Conservation (phyloP, 2,113 vertebrate species). For the Cyanoramphus novaezelandiae region DNA sequence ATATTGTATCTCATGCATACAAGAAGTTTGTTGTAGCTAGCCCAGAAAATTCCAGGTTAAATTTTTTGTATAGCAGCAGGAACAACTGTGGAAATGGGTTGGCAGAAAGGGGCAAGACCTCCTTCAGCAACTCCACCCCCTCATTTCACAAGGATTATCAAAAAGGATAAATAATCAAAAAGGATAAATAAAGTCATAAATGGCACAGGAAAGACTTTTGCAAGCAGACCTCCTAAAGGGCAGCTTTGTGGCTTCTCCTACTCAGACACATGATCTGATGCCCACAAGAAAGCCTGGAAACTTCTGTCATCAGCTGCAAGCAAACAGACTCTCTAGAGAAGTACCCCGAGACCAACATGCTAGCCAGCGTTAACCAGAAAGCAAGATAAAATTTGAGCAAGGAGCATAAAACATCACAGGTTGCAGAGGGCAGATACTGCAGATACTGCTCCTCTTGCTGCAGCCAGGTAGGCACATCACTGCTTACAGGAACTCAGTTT, state of each 20-base stretch:
- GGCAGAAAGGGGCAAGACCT: neutral
- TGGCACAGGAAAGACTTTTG: neutral
- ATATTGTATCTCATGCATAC: rapidly evolving
- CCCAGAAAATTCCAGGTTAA: neutral
- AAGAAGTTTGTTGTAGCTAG: neutral
- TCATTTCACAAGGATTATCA: neutral
- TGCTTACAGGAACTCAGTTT: neutral
- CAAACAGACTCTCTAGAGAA: neutral
- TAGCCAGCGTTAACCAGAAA: neutral
- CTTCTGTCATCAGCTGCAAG: neutral
- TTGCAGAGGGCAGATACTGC: neutral
- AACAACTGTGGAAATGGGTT: neutral
- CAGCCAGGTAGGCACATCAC: neutral
- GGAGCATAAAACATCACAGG: neutral
- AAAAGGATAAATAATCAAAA: neutral
- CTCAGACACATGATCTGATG: too few species aligned
- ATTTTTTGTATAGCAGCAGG: neutral
- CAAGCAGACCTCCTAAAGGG: neutral
- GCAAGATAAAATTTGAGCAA: neutral
- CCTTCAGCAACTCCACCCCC: neutral
- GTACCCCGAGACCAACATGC: rapidly evolving
- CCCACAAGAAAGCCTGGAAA: neutral
- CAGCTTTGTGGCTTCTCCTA: neutral
- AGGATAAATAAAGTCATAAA: neutral
- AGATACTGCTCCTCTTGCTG: neutral